Base-by-base conservation (phyloP, 2,888 invertebrate genomes). In the Magallana nippona region DNA sequence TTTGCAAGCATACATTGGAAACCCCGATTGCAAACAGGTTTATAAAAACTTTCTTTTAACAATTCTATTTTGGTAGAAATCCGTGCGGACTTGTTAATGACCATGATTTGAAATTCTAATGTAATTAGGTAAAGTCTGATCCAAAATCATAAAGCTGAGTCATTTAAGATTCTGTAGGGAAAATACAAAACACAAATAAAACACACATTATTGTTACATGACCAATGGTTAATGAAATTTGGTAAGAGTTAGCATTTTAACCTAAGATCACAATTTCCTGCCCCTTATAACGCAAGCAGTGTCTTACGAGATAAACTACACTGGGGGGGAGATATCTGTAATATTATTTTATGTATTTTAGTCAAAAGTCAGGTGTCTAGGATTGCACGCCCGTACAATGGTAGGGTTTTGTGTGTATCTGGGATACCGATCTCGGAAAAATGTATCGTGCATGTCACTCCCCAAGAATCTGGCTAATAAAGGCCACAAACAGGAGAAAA, bases 371-470 rank as follows among this genome's bases (percentile, higher is more conserved):
- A 71, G 71, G 71, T 71, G 32, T 71, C 71, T 71, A 71, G 19
- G 32, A 22, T 27, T 71, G 71, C 71, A 32, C 3, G 5, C 27
- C 32, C n/a, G 8, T 27, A 71, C 71, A 71, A 71, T 71, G 71
- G 71, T 27, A 27, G 22, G 71, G 27, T 19, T 32, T 32, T 71
- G 27, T 71, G 22, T 27, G 71, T 71, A 71, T 71, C 71, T 27
- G 32, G 71, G 71, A 71, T 71, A 71, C 71, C 71, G 27, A 71
- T 71, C 71, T 71, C 71, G 10, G 71, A 27, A 71, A 63, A 71
- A 71, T 11, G 60, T 60, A 60, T 19, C 60, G 71, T 71, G 27
- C 71, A 71, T 71, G 71, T 27, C 71, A 27, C 22, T 71, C 19
- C 27, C 15, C 71, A 71, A 71, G 32, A 27, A 71, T 71, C 71